Percentiles rank a stretch among this genome's conserved stretches.
Evolutionary conservation across 2,797 vertebrate species (phyloP).

Genomic region (Muscicapa comitata): DNA sequence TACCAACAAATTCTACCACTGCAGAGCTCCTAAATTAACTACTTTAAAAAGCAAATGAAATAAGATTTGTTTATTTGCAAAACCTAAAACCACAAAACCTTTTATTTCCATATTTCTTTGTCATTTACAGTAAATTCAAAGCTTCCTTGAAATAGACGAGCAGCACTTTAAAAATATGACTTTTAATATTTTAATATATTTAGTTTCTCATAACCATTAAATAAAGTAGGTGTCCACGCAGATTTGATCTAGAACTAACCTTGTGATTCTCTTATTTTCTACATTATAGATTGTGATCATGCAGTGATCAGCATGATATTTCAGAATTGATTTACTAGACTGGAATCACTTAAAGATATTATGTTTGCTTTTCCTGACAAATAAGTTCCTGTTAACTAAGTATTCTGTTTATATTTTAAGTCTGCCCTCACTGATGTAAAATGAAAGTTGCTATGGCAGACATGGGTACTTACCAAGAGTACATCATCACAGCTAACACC

Average conservation of each 20-base stretch:
- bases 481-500: not conserved
- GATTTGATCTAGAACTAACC: not conserved
- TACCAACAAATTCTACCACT: not conserved
- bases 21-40: not conserved
- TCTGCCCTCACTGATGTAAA: not conserved
- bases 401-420: not conserved
- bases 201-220: not conserved
- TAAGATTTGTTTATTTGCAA: not conserved
- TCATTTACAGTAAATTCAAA: not conserved
- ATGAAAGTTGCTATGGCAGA: not conserved
- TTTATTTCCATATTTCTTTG: not conserved
- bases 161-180: not conserved
- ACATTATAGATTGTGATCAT: not conserved
- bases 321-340: not conserved
- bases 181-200: not conserved
- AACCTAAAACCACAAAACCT: not conserved
- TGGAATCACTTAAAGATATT: not conserved
- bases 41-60: not conserved
- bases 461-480: not conserved
- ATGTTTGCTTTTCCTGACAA: not conserved
- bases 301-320: not conserved
- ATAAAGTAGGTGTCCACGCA: not conserved
- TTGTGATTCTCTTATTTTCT: not conserved
- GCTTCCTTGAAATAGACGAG: not conserved
- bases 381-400: not conserved